These are phyloP conservation scores for Coregonus sp. DNA, from an alignment of 2,797 vertebrate genomes.

Conservation along the genomic window DNA sequence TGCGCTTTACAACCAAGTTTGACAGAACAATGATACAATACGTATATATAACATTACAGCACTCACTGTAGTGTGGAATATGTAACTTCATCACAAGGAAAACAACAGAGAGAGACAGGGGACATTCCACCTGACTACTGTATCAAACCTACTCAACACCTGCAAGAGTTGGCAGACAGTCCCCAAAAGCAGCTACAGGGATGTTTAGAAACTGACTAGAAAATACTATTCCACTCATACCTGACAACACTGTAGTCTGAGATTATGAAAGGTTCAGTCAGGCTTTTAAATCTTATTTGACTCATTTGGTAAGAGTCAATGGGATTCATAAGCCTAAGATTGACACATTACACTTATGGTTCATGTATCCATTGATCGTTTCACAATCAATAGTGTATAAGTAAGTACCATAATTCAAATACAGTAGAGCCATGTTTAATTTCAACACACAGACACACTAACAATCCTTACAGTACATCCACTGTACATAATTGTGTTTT, in stretches of 20 bases:
- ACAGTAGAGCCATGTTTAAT: slow-evolving; percentile 56
- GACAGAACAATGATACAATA: slow-evolving; percentile 40
- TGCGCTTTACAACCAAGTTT: slow-evolving; percentile 32
- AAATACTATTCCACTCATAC: slow-evolving; percentile 24
- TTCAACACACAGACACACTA: slow-evolving; percentile 49
- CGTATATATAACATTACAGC: slow-evolving; percentile 31
- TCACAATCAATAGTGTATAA: slow-evolving; percentile 31
- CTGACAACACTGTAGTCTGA: slow-evolving; percentile 35
- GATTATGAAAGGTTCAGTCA: slow-evolving; percentile 32
- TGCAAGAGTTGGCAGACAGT: slow-evolving; percentile 27
- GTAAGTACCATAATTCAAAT: slow-evolving; percentile 56
- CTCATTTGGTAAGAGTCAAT: slow-evolving; percentile 10
- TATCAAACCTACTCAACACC: slow-evolving; percentile 25
- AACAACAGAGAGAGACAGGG: slow-evolving; percentile 25
- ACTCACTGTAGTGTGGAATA: slow-evolving; percentile 41
- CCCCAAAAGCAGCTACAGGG: slow-evolving; percentile 54
- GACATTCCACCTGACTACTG: slow-evolving; percentile 22
- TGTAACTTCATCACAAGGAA: slow-evolving; percentile 31
- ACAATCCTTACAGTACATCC: slow-evolving; percentile 62
- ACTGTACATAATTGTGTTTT: slow-evolving; percentile 44
- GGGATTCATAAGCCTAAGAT: not conserved
- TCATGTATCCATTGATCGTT: slow-evolving; percentile 32
- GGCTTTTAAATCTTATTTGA: slow-evolving; percentile 38
- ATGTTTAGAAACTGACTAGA: slow-evolving; percentile 45
- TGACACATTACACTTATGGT: slow-evolving; percentile 44